Percentiles rank a stretch among this genome's conserved stretches.
These are phyloP conservation scores for Parnassius apollo DNA, from an alignment of 2,888 invertebrate genomes.

Conservation along the genomic window DNA sequence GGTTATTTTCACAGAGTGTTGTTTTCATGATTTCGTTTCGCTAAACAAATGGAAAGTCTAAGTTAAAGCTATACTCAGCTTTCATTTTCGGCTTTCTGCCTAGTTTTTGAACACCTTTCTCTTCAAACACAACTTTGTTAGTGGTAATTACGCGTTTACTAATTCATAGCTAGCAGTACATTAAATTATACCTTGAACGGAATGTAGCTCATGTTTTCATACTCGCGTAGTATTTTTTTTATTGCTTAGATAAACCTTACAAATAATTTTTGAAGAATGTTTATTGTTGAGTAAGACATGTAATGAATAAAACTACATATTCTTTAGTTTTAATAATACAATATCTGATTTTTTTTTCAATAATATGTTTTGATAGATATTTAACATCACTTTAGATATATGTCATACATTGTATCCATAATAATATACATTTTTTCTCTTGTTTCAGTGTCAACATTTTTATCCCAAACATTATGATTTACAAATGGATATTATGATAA, in stretches of 20 bases:
- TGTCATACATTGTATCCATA: not conserved
- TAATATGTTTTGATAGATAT: too few relatives aligned
- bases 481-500: slow-evolving; percentile 82
- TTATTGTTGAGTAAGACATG: too few relatives aligned
- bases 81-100: slow-evolving; percentile 40
- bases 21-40: slow-evolving; percentile 23
- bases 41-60: slow-evolving; percentile 26
- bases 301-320: too few relatives aligned
- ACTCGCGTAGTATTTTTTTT: too few relatives aligned
- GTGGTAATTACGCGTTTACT: not conserved
- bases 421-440: slow-evolving; percentile 41
- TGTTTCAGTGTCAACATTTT: slow-evolving; percentile 81
- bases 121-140: slow-evolving; percentile 47
- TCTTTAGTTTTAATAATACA: too few relatives aligned
- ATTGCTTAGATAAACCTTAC: too few relatives aligned
- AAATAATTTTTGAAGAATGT: too few relatives aligned
- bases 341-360: too few relatives aligned
- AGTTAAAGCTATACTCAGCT: slow-evolving; percentile 31
- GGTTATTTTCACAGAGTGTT: slow-evolving; percentile 11
- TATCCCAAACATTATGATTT: slow-evolving; percentile 81
- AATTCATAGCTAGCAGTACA: not conserved
- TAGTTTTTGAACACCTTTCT: slow-evolving; percentile 57
- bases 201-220: too few relatives aligned
- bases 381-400: not conserved
- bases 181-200: not conserved